Evolutionary conservation across 2,888 invertebrate species (phyloP), one percentile per base, ranked within the genome.

Genomic region (Protophormia terraenovae): DNA sequence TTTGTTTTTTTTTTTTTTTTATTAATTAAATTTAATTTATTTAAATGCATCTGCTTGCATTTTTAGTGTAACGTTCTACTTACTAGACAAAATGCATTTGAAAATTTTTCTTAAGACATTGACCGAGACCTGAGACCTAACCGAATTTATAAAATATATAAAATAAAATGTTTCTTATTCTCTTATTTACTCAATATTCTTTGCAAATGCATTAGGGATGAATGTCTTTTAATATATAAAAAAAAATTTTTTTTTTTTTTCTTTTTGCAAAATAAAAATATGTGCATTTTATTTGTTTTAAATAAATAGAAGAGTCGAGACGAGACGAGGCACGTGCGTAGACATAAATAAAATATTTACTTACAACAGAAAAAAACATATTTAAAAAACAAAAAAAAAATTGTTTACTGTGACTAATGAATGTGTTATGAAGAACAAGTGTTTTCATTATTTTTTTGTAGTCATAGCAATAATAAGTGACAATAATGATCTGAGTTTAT

Each of bases 231-330:
- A 55, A 41, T 24, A n/a, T 45, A 72, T 60, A 58, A 16, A 16
- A 53, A n/a, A n/a, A n/a, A n/a, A n/a, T n/a, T n/a, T n/a, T n/a
- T n/a, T n/a, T n/a, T n/a, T n/a, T n/a, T n/a, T n/a, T n/a, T n/a
- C n/a, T n/a, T 50, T 66, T 77, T 67, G 45, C 14, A 12, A 53
- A 45, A 4, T 12, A 45, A 29, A 35, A 27, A 67, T 38, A 27
- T 27, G 22, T 66, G 35, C 22, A 73, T 75, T 76, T n/a, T 69
- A 60, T 14, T 38, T 64, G 29, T 38, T 72, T 53, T 32, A 72
- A 79, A 64, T 71, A 64, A 71, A 64, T 66, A 71, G 58, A 41
- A 41, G n/a, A n/a, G n/a, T n/a, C n/a, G n/a, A n/a, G n/a, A n/a
- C n/a, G n/a, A n/a, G 14, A 53, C 27, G 14, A 24, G 4, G 32